phyloP scores from a whole-genome alignment of 2,797 vertebrate species.

The Muscicapa striata region DNA sequence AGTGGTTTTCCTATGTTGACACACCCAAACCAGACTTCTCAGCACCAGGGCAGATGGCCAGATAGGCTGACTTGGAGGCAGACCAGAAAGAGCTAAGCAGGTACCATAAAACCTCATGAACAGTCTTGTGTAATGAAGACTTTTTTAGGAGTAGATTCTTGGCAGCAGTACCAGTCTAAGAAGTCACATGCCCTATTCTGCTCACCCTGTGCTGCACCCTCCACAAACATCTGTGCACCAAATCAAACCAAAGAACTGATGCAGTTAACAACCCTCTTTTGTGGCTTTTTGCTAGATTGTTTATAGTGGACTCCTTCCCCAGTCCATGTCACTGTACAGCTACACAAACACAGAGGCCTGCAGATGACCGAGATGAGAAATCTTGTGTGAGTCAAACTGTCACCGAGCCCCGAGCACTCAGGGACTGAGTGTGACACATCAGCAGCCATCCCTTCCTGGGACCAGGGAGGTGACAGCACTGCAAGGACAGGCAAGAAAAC shows the following conservation, averaged over 20 bases:
- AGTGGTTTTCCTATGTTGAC: background rate
- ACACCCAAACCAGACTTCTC: background rate
- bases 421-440: background rate
- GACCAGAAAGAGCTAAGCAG: background rate
- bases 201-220: background rate
- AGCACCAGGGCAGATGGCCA: background rate
- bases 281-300: background rate
- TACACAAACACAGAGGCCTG: background rate
- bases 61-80: background rate
- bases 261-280: background rate
- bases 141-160: background rate
- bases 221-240: background rate
- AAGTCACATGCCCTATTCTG: background rate
- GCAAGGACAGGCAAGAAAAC: background rate
- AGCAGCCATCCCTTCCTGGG: fast-evolving
- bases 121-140: background rate
- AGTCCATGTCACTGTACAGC: background rate
- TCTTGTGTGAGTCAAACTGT: background rate
- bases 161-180: background rate
- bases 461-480: background rate
- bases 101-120: background rate
- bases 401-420: background rate
- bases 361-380: background rate
- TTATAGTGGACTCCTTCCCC: background rate
- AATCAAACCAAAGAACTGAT: background rate